phyloP scores from a whole-genome alignment of 2,888 invertebrate genomes.

The Ceriagrion tenellum region DNA sequence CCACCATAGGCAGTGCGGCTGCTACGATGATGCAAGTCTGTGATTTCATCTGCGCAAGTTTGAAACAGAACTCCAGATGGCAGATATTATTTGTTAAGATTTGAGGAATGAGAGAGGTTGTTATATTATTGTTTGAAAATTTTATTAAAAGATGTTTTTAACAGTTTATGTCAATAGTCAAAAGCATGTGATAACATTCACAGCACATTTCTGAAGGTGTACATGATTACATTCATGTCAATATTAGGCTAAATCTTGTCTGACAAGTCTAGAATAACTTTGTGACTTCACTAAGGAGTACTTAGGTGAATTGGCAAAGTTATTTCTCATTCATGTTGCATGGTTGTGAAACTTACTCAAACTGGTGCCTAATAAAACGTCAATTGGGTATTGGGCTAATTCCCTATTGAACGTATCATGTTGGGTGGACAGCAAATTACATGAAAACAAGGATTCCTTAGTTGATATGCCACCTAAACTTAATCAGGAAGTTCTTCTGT shows the following conservation, averaged over 20 bases:
- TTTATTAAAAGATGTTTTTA: constrained; percentile 64
- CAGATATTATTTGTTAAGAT: constrained; percentile 46
- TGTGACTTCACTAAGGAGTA: not conserved
- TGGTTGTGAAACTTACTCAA: not conserved
- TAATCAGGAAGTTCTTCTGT: not conserved
- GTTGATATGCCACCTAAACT: constrained; percentile 14
- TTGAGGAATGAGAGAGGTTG: constrained; percentile 41
- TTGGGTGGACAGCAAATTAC: not conserved
- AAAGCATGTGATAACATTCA: constrained; percentile 63
- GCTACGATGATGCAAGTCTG: constrained; percentile 47
- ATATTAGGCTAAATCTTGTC: not conserved
- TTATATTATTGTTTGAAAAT: constrained; percentile 63
- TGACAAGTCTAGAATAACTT: not conserved
- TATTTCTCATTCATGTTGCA: not conserved
- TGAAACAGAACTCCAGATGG: constrained; percentile 54
- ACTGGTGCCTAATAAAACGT: not conserved
- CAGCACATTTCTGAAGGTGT: constrained; percentile 58
- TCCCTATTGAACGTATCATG: constrained; percentile 40
- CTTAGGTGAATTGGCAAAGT: not conserved
- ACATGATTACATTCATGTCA: constrained; percentile 52
- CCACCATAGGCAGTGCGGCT: constrained; percentile 2
- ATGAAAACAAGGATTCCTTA: not conserved
- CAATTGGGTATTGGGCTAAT: not conserved
- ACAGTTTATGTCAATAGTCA: constrained; percentile 62
- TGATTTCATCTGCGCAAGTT: constrained; percentile 48